Evolutionary conservation across 1,140 invertebrate genomes (phyloP), one percentile per base, ranked within the genome.

Genomic region (Penaeus indicus): DNA sequence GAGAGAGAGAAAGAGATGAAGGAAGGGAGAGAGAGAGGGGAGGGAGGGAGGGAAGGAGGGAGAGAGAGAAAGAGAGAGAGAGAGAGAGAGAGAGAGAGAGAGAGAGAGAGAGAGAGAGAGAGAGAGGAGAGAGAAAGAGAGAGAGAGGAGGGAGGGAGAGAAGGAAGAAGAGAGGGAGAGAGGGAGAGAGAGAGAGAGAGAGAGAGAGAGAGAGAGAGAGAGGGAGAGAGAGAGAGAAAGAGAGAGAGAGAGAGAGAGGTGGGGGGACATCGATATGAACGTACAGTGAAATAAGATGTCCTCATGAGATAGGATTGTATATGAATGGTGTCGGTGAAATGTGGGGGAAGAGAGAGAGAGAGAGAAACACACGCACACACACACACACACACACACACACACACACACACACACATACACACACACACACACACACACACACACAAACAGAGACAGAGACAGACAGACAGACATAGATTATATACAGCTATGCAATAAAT

Each of bases 161-260:
- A 32, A 13, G n/a, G 72, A 38, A 13, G n/a, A 3, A 32, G 27
- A 42, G 32, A 22, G 32, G 10, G 75, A 32, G n/a, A 21, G 38
- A 38, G 21, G 18, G 32, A 32, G 75, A 38, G 4, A 38, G 78
- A 25, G 78, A 21, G 38, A 47, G n/a, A 27, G 72, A 77, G 11
- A 77, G 25, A 4, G 18, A 77, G 72, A 27, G 72, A 77, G 72
- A 77, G 72, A 77, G 21, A 27, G 72, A 77, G 25, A 21, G 72
- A 27, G 19, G 42, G 72, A 27, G 72, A 77, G 72, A 21, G 72
- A 27, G 21, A 77, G 19, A 27, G 72, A n/a, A 13, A 77, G 72
- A 77, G 72, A 77, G 72, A 77, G 72, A 77, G 42, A 54, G 27
- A 42, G 42, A 25, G 78, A 21, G n/a, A 13, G n/a, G 72, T 0